Conservation (phyloP, 2,888 invertebrate species). For the Aporophyla nigra region DNA sequence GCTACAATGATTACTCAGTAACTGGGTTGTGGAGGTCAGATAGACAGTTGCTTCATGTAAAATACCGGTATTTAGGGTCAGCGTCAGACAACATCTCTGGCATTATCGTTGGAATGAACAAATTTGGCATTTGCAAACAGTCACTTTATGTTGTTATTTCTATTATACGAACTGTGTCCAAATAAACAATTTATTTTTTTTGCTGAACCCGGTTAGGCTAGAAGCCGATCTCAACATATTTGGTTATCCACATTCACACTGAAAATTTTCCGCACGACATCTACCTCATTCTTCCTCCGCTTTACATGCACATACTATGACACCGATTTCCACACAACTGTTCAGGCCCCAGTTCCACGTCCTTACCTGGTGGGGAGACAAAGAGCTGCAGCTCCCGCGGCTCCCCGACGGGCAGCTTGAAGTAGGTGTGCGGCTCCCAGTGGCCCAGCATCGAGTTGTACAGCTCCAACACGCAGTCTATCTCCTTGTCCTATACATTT, state of each 20-base stretch:
- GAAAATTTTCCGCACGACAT: no score
- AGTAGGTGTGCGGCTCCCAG: constrained; percentile 82
- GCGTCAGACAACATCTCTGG: no score
- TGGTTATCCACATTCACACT: no score
- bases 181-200: no score
- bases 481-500: constrained; percentile 75
- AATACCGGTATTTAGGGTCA: not conserved
- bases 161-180: no score
- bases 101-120: no score
- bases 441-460: constrained; percentile 72
- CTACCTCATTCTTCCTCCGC: no score
- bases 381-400: constrained; percentile 75
- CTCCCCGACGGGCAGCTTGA: constrained; percentile 82
- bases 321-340: not conserved
- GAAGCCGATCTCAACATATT: not conserved
- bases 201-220: no score
- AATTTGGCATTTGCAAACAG: no score
- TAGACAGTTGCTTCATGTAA: not conserved
- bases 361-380: constrained; percentile 75
- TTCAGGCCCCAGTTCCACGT: no score
- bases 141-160: no score
- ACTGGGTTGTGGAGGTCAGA: not conserved
- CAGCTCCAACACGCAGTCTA: constrained; percentile 82
- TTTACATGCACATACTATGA: no score
- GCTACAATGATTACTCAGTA: not conserved